These are phyloP conservation scores for Saccopteryx bilineata DNA, from an alignment of 2,113 vertebrate species.

Conservation along the genomic window DNA sequence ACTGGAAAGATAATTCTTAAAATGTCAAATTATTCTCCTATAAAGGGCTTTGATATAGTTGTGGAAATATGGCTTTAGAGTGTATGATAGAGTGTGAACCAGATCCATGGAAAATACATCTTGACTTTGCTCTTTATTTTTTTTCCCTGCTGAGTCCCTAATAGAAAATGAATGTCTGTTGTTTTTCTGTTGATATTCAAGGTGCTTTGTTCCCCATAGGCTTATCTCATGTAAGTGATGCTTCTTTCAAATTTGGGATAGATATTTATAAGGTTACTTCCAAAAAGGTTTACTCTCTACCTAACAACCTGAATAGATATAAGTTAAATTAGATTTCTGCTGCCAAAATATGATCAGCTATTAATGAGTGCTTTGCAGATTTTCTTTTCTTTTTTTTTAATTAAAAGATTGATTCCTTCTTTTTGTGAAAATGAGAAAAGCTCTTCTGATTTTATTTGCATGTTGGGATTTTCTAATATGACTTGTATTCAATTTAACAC, in stretches of 20 bases:
- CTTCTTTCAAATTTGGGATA: constrained; percentile 58
- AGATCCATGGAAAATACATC: constrained; percentile 64
- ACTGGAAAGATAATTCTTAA: constrained; percentile 54
- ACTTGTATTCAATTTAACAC: constrained; percentile 69
- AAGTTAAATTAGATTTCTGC: constrained; percentile 74
- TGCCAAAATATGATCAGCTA: constrained; percentile 57
- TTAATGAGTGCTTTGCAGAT: constrained; percentile 44
- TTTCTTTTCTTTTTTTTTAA: constrained; percentile 55
- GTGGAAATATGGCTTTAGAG: constrained; percentile 51
- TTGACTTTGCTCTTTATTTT: constrained; percentile 41
- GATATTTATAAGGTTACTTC: constrained; percentile 45
- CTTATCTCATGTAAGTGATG: constrained; percentile 55
- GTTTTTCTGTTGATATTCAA: constrained; percentile 71
- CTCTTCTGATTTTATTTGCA: constrained; percentile 78
- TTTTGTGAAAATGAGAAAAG: constrained; percentile 61
- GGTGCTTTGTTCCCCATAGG: background rate
- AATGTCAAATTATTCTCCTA: constrained; percentile 59
- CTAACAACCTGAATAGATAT: constrained; percentile 26
- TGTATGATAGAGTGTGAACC: constrained; percentile 42
- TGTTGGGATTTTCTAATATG: constrained; percentile 74
- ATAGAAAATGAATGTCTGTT: constrained; percentile 62
- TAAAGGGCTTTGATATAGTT: constrained; percentile 58
- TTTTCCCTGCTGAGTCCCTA: constrained; percentile 29
- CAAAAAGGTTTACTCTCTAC: constrained; percentile 45
- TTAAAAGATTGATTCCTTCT: constrained; percentile 59